These are phyloP conservation scores for Synanthedon formicaeformis DNA, from an alignment of 2,888 invertebrate genomes.

Conservation along the genomic window DNA sequence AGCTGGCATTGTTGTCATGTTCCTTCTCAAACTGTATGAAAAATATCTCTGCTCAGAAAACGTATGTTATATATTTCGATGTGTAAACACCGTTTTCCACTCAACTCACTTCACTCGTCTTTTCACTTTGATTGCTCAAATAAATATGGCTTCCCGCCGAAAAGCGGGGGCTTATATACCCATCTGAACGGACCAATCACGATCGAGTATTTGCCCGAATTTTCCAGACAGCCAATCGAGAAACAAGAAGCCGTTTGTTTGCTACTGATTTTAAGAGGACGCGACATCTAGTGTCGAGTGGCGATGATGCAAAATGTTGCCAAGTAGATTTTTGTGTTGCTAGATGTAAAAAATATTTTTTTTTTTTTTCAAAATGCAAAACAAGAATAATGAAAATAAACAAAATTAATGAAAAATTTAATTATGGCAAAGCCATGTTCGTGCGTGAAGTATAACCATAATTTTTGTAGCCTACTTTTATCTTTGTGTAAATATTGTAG, in stretches of 20 bases:
- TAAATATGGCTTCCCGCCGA: not conserved
- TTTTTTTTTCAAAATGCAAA: no score
- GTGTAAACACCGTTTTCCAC: not conserved
- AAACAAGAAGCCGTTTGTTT: not conserved
- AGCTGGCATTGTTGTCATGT: conserved; percentile 55
- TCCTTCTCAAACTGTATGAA: not conserved
- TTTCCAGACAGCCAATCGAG: not conserved
- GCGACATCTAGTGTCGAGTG: no score
- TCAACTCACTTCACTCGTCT: not conserved
- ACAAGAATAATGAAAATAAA: no score
- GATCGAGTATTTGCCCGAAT: not conserved
- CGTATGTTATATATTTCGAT: not conserved
- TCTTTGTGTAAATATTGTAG: no score
- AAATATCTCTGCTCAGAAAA: not conserved
- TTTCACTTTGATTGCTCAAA: not conserved
- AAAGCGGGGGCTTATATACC: not conserved
- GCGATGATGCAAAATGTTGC: no score
- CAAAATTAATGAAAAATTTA: no score
- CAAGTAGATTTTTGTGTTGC: no score
- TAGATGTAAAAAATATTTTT: no score
- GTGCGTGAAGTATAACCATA: no score
- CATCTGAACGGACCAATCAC: not conserved
- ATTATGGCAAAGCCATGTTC: no score
- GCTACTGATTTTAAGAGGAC: no score
- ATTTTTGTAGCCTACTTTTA: no score